phyloP scores from a whole-genome alignment of 2,797 vertebrate genomes.

The Adrianichthys oophorus region DNA sequence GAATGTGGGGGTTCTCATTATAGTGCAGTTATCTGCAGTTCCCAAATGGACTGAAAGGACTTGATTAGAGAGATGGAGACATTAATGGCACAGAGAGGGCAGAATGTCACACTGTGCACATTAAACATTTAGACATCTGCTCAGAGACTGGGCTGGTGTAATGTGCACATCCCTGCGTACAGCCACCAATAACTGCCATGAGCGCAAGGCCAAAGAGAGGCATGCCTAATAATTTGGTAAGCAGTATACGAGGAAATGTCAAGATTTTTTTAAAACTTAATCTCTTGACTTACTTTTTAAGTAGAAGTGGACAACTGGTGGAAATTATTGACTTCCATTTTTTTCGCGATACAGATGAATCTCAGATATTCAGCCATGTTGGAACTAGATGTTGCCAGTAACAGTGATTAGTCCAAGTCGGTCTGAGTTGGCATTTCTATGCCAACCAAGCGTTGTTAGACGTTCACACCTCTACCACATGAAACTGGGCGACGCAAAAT shows the following conservation, averaged over 20 bases:
- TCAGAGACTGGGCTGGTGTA: slow-evolving; percentile 49
- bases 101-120: slow-evolving; percentile 67
- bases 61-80: slow-evolving; percentile 64
- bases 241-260: slow-evolving; percentile 32
- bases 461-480: no score
- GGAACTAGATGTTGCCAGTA: no score
- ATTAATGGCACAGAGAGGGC: slow-evolving; percentile 69
- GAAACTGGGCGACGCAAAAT: no score
- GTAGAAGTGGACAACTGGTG: no score
- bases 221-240: slow-evolving; percentile 40
- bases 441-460: no score
- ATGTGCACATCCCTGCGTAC: slow-evolving; percentile 51
- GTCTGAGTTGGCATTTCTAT: no score
- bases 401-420: no score
- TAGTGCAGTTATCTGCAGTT: slow-evolving; percentile 61
- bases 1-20: slow-evolving; percentile 70
- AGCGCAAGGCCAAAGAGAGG: slow-evolving; percentile 38
- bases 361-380: no score
- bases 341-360: no score
- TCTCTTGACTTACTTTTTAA: no score
- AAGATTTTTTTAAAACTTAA: no score
- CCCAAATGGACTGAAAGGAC: slow-evolving; percentile 60
- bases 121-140: slow-evolving; percentile 77
- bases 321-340: no score
- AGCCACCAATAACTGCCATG: slow-evolving; percentile 33